A percentile compares a stretch with the other conserved stretches of the same genome.
These are phyloP conservation scores for Pempheris klunzingeri DNA, from an alignment of 2,797 vertebrate species.

Conservation along the genomic window DNA sequence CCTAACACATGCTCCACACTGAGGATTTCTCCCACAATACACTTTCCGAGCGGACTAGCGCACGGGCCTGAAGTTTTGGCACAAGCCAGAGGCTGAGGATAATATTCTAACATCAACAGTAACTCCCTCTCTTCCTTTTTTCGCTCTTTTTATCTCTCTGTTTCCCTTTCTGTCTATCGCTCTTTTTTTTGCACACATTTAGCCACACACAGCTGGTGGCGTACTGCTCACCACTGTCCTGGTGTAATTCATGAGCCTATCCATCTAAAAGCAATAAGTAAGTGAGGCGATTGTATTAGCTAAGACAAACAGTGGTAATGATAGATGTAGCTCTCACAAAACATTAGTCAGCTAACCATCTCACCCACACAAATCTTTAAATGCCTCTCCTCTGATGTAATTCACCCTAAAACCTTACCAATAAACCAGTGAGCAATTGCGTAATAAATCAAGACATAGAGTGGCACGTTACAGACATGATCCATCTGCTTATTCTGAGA, in stretches of 20 bases:
- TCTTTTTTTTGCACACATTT: background rate
- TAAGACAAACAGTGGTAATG: conserved; percentile 5
- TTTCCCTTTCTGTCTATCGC: background rate
- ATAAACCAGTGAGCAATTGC: conserved; percentile 9
- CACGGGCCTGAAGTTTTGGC: background rate
- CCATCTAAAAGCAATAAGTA: conserved; percentile 28
- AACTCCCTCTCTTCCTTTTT: background rate
- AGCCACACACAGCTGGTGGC: background rate
- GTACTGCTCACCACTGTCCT: background rate
- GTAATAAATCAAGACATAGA: conserved; percentile 19
- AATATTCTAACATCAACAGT: conserved; percentile 6
- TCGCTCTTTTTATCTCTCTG: no score
- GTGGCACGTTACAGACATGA: conserved; percentile 1
- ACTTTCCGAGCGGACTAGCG: background rate
- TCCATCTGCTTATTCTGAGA: background rate
- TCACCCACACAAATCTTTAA: conserved; percentile 14
- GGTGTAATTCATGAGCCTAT: conserved; percentile 20
- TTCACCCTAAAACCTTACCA: conserved; percentile 5
- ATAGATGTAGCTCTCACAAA: conserved; percentile 17
- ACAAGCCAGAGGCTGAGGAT: background rate
- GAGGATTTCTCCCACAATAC: conserved; percentile 14
- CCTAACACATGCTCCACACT: background rate
- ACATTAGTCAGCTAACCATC: conserved; percentile 27
- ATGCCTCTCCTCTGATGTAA: background rate
- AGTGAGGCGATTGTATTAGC: conserved; percentile 8